Base-by-base conservation (phyloP, 2,797 vertebrate genomes). In the Eulemur albifrons region DNA sequence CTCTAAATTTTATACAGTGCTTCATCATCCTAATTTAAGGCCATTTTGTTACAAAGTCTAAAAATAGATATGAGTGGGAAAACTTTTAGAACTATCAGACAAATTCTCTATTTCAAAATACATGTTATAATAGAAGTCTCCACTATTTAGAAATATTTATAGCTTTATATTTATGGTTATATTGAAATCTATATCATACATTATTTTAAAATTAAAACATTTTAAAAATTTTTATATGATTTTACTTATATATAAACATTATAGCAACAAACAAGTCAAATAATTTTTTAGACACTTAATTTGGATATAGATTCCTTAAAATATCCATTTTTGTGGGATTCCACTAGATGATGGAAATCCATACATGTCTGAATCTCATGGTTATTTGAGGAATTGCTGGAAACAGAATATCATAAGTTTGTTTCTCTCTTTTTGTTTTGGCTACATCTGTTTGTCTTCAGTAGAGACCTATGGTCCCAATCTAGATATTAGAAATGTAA, bases 51-150 rank as follows among this genome's bases (percentile, higher is more conserved):
- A 72, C 45, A 84, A 70, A 94, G 45, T 65, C 54, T 83, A 79
- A 96, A 88, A 88, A 88, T 75, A 88, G 32, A 57, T 83, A 27
- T 17, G 8, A 77, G 5, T 40, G 73, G 32, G 50, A 88, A 50
- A 88, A 75, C 73, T 91, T 94, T 82, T 73, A 90, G 79, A 83
- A 94, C 81, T 54, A n/a, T 40, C 12, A 86, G 4, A 63, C 18
- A 67, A 54, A 86, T 79, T 27, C 38, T 79, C 59, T 67, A 7
- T 91, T 90, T 88, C 40, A 88, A 93, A 77, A 65, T 77, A 18
- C 17, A 57, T 69, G 54, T 63, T 72, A 75, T 32, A 84, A 45
- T 72, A 86, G 38, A 93, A 80, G 32, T 79, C 8, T 79, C 35
- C 27, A 45, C 63, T 89, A 80, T 95, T 43, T 9, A 84, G 93